A percentile compares a stretch with the other conserved stretches of the same genome.
Evolutionary conservation across 2,797 vertebrate genomes (phyloP).

Genomic region (Argentina silus): DNA sequence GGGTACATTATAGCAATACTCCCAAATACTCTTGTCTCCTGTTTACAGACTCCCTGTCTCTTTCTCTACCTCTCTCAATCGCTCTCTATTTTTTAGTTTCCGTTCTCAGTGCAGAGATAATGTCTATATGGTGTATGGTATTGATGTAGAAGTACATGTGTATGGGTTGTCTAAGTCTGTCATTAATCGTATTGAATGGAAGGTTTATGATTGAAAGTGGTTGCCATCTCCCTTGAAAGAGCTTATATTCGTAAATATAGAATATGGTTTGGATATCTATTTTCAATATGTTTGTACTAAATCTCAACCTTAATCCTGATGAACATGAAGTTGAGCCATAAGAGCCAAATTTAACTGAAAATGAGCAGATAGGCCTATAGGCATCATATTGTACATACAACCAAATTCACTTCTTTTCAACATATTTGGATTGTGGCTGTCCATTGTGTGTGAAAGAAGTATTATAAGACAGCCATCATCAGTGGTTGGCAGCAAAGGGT

Average conservation of each 20-base stretch:
- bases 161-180: not conserved
- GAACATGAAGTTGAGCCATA: no score
- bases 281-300: not conserved
- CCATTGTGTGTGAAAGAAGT: not conserved
- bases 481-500: not conserved
- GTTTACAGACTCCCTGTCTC: constrained; percentile 25
- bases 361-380: no score
- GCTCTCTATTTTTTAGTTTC: constrained; percentile 14
- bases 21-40: constrained; percentile 62
- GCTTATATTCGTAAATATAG: no score
- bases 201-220: no score
- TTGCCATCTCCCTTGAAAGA: no score
- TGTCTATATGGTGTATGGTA: no score
- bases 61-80: constrained; percentile 46
- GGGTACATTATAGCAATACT: constrained; percentile 70
- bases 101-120: not conserved
- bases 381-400: no score
- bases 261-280: not conserved
- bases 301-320: no score
- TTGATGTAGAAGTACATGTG: not conserved
- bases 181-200: not conserved
- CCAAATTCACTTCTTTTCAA: no score
- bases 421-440: no score
- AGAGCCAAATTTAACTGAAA: no score
- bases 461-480: not conserved